Percentiles rank a stretch among this genome's conserved stretches.
Evolutionary conservation across 2,797 vertebrate species (phyloP).

Genomic region (Fistularia commersonii): DNA sequence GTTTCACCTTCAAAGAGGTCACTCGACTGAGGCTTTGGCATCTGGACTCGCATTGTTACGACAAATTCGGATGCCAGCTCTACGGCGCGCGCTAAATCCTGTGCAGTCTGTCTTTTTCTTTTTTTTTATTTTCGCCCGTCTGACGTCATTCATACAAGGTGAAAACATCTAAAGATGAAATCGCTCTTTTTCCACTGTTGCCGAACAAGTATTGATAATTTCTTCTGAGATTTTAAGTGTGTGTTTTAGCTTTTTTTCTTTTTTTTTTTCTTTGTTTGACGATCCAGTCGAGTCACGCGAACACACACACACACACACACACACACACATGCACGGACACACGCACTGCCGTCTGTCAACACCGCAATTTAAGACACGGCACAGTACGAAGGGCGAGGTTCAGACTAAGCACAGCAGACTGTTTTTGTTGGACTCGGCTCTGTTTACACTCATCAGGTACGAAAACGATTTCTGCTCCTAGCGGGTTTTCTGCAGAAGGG

Average conservation of each 20-base stretch:
- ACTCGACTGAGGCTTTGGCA: constrained; percentile 40
- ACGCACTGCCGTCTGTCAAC: constrained; percentile 36
- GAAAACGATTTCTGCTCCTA: constrained; percentile 70
- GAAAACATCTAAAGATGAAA: constrained; percentile 37
- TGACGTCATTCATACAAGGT: constrained; percentile 58
- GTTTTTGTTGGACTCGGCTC: constrained; percentile 67
- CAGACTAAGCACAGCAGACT: constrained; percentile 31
- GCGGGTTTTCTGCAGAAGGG: constrained; percentile 39
- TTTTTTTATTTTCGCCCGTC: too few relatives aligned
- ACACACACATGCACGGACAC: too few relatives aligned
- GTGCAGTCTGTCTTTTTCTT: constrained; percentile 62
- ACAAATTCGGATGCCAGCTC: constrained; percentile 54
- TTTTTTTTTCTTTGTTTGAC: constrained; percentile 9
- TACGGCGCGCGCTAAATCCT: constrained; percentile 62
- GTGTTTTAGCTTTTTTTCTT: neutral
- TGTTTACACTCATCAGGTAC: constrained; percentile 58
- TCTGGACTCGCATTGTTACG: constrained; percentile 35
- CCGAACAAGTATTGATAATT: constrained; percentile 26
- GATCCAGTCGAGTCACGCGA: constrained; percentile 24
- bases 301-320: too few relatives aligned
- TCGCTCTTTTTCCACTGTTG: constrained; percentile 24
- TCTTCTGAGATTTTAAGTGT: constrained; percentile 5
- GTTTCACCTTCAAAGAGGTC: constrained; percentile 63
- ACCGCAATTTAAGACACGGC: constrained; percentile 36
- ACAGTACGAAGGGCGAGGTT: constrained; percentile 35